Percentiles rank a stretch among this genome's conserved stretches.
Evolutionary conservation across 1,140 invertebrate species (phyloP).

Genomic region (Drosophila sechellia): DNA sequence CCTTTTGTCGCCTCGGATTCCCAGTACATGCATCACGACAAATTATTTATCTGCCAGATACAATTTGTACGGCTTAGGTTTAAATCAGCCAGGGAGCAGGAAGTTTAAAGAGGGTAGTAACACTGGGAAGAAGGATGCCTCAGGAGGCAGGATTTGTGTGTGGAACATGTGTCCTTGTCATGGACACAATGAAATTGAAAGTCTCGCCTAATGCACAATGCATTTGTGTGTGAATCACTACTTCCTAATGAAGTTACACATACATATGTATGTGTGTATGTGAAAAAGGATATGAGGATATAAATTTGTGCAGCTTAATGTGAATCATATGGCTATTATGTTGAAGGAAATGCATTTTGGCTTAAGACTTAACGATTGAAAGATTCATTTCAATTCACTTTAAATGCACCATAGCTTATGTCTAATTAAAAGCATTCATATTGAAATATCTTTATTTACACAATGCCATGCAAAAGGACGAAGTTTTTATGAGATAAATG

Average conservation of each 20-base stretch:
- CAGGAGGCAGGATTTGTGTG: conserved; percentile 32
- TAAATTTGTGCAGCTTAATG: conserved; percentile 3
- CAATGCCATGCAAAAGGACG: no score
- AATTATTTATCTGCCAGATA: conserved; percentile 33
- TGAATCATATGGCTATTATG: background rate
- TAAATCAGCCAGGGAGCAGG: conserved; percentile 20
- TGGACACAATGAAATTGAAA: conserved; percentile 58
- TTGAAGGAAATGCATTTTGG: background rate
- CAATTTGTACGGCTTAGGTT: conserved; percentile 26
- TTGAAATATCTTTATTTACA: no score
- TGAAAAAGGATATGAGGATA: conserved; percentile 1
- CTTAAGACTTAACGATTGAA: no score
- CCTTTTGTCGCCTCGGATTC: conserved; percentile 40
- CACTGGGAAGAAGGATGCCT: background rate
- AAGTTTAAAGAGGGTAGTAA: background rate
- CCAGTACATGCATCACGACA: conserved; percentile 33
- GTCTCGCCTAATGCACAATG: conserved; percentile 42
- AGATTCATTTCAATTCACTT: no score
- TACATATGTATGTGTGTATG: background rate
- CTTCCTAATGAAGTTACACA: conserved; percentile 20
- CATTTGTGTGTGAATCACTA: background rate
- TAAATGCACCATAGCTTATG: no score
- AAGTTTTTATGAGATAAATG: background rate
- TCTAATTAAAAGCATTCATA: no score
- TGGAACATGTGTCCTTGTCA: conserved; percentile 32